Base-by-base conservation (phyloP, 2,888 invertebrate species). In the Icerya purchasi region DNA sequence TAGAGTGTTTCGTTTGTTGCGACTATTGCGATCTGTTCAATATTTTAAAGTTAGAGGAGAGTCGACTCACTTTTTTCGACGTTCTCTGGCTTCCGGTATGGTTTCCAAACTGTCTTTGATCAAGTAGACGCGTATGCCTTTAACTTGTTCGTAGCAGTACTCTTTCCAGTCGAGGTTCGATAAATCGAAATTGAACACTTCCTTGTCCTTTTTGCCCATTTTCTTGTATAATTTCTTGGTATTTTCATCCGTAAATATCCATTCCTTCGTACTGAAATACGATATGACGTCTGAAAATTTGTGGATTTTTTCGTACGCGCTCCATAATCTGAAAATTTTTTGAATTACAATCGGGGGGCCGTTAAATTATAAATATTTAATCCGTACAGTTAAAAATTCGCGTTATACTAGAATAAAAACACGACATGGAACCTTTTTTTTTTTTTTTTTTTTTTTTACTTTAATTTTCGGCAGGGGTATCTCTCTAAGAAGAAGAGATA, bases 51-150 rank as follows among this genome's bases (percentile, higher is more conserved):
- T n/a, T n/a, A n/a, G n/a, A n/a, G n/a, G n/a, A n/a, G n/a, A n/a
- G n/a, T n/a, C n/a, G n/a, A n/a, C n/a, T n/a, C 5, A 81, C 70
- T 78, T 79, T 63, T 75, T 77, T 64, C 82, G 73, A 66, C 77
- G 76, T 56, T 74, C 75, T 65, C 75, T 74, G 53, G 83, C 86
- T 67, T 81, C 77, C 0, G 83, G 82, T 57, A 89, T 69, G 0
- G 86, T 84, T 0, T 82, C 81, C 5, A 85, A 69, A 18, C 86
- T 82, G 68, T 92, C 91, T 66, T 88, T 87, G 36, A 90, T 71
- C 5, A 91, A 72, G 69, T 85, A 90, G 1, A 83, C 77, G 64
- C 90, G 77, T 52, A 86, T 76, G 1, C 91, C 91, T 70, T 77
- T 72, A 8, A 84, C 74, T 67, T 85, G 86, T 54, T 76, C 77